Percentiles rank a stretch among this genome's conserved stretches.
Evolutionary conservation across 2,797 vertebrate species (phyloP).

Genomic region (Coregonus sp.): DNA sequence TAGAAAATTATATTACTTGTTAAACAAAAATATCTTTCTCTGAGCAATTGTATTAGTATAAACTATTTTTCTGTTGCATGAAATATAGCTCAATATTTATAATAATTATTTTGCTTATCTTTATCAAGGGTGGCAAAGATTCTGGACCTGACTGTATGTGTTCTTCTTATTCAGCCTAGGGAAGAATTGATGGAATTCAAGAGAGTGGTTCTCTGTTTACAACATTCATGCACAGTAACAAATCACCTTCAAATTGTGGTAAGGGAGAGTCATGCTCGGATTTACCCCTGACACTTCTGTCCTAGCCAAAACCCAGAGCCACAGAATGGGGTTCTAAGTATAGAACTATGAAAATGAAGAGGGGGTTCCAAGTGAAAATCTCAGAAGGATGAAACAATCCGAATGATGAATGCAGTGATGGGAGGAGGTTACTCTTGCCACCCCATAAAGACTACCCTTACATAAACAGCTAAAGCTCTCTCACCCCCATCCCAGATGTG

Average conservation of each 20-base stretch:
- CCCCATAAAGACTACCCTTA: slow-evolving; percentile 61
- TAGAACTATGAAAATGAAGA: slow-evolving; percentile 56
- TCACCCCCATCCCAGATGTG: slow-evolving; percentile 52
- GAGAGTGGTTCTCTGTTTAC: slow-evolving; percentile 48
- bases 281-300: slow-evolving; percentile 38
- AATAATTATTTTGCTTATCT: no score
- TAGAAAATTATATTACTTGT: no score
- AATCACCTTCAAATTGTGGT: background rate
- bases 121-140: no score
- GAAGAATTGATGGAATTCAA: background rate
- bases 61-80: no score
- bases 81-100: no score
- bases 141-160: no score
- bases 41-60: no score
- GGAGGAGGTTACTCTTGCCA: slow-evolving; percentile 49
- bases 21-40: no score
- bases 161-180: no score
- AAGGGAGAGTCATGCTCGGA: slow-evolving; percentile 39
- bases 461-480: slow-evolving; percentile 52
- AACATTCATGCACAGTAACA: background rate
- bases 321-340: slow-evolving; percentile 53
- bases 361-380: slow-evolving; percentile 34
- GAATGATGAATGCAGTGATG: slow-evolving; percentile 66
- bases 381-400: slow-evolving; percentile 54
- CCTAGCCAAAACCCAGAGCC: slow-evolving; percentile 52